Conservation (phyloP, 2,113 vertebrate genomes). For the Melanotaenia duboulayi region DNA sequence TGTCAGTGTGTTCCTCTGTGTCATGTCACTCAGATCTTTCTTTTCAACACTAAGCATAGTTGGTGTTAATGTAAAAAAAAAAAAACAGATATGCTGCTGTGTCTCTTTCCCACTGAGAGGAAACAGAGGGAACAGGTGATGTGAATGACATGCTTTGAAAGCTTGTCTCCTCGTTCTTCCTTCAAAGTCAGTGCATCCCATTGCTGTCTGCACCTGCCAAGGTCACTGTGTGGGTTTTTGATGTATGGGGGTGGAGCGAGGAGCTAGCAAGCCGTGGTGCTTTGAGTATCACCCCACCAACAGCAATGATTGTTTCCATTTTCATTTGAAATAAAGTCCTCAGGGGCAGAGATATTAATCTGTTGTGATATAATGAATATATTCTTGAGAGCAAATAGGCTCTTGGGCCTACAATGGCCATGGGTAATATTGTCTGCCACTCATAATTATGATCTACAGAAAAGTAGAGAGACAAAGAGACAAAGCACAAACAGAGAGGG, state of each 20-base stretch:
- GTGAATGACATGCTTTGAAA: slow-evolving; percentile 24
- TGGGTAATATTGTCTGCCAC: slow-evolving; percentile 55
- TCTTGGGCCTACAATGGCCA: slow-evolving; percentile 60
- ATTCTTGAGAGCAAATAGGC: slow-evolving; percentile 59
- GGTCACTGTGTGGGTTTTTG: slow-evolving; percentile 50
- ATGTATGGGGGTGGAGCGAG: not conserved
- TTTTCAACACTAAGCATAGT: not conserved
- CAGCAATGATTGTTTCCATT: slow-evolving; percentile 64
- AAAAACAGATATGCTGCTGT: not conserved
- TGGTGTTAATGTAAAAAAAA: not conserved
- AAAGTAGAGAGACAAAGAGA: slow-evolving; percentile 12
- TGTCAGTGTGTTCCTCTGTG: slow-evolving; percentile 2
- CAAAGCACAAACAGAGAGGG: not conserved
- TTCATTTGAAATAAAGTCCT: slow-evolving; percentile 67
- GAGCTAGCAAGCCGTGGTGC: not conserved
- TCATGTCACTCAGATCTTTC: not conserved
- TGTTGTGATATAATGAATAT: slow-evolving; percentile 67
- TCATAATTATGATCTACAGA: slow-evolving; percentile 48
- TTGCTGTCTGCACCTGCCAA: slow-evolving; percentile 47
- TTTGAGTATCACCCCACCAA: slow-evolving; percentile 20
- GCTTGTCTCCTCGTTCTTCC: slow-evolving; percentile 42
- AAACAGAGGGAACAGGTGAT: slow-evolving; percentile 9
- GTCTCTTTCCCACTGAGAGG: not conserved
- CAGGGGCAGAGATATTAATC: slow-evolving; percentile 57
- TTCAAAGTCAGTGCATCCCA: slow-evolving; percentile 49